These are phyloP conservation scores for Cirrhinus molitorella DNA, from an alignment of 2,797 vertebrate species.

Conservation along the genomic window DNA sequence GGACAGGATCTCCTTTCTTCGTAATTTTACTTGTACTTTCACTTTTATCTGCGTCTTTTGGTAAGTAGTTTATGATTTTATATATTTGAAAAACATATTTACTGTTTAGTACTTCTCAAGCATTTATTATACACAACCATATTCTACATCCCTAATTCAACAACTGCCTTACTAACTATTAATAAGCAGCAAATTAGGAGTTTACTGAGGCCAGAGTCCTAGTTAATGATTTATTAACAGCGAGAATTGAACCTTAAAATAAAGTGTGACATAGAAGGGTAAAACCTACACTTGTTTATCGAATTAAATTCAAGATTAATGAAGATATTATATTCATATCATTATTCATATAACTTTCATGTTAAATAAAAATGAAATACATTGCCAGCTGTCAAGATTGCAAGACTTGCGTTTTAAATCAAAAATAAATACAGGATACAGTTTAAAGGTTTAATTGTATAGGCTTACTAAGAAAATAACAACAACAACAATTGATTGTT, in stretches of 20 bases:
- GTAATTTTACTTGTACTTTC: not conserved
- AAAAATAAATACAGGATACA: not conserved
- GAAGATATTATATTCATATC: not conserved
- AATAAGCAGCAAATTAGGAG: too few species aligned
- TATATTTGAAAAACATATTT: too few species aligned
- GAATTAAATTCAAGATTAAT: not conserved
- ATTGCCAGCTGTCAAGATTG: not conserved
- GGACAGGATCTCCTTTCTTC: not conserved
- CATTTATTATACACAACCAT: too few species aligned
- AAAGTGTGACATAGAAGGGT: too few species aligned
- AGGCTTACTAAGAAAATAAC: not conserved
- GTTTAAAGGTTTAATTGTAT: not conserved
- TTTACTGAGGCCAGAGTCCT: too few species aligned
- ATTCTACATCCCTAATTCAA: too few species aligned
- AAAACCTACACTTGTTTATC: not conserved
- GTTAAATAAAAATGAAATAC: not conserved
- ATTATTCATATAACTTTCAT: not conserved
- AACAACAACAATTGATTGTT: not conserved
- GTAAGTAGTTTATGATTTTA: not conserved
- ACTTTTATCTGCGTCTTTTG: not conserved
- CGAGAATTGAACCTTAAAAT: too few species aligned
- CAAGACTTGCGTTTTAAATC: not conserved
- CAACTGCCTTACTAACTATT: too few species aligned
- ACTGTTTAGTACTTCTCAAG: too few species aligned
- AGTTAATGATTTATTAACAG: too few species aligned